Conservation (phyloP, 2,113 vertebrate species). For the Emberiza fucata region DNA sequence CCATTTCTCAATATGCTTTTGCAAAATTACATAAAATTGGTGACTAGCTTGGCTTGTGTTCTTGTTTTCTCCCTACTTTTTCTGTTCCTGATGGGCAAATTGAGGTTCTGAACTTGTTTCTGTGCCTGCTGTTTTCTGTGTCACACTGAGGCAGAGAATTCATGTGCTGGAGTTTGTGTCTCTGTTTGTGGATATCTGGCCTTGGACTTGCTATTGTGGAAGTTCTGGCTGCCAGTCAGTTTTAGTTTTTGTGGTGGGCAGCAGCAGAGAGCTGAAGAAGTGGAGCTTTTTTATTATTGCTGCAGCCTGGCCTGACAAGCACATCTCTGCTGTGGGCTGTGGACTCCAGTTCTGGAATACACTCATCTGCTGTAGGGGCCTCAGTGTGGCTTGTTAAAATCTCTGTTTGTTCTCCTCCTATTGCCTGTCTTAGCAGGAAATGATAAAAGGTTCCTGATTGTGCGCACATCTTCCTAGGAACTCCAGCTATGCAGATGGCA, state of each 20-base stretch:
- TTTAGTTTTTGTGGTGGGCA: background rate
- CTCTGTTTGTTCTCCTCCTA: background rate
- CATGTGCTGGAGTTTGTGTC: rapidly evolving
- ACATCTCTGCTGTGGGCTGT: background rate
- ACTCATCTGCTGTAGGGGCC: background rate
- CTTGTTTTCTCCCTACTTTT: background rate
- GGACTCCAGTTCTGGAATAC: background rate
- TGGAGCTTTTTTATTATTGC: background rate
- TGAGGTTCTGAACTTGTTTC: background rate
- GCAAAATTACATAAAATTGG: background rate
- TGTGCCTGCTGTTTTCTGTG: background rate
- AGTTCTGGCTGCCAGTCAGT: background rate
- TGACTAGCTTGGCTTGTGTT: background rate
- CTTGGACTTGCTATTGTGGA: background rate
- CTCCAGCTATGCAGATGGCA: background rate
- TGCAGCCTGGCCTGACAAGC: background rate
- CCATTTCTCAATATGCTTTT: background rate
- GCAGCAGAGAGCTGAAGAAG: background rate
- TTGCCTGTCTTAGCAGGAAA: background rate
- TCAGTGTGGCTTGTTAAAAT: background rate
- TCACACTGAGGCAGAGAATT: background rate
- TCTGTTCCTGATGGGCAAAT: background rate
- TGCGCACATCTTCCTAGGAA: background rate
- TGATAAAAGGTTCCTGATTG: background rate
- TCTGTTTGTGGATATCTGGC: background rate